These are phyloP conservation scores for Oreochromis mossambicus DNA, from an alignment of 2,797 vertebrate species.

Conservation along the genomic window DNA sequence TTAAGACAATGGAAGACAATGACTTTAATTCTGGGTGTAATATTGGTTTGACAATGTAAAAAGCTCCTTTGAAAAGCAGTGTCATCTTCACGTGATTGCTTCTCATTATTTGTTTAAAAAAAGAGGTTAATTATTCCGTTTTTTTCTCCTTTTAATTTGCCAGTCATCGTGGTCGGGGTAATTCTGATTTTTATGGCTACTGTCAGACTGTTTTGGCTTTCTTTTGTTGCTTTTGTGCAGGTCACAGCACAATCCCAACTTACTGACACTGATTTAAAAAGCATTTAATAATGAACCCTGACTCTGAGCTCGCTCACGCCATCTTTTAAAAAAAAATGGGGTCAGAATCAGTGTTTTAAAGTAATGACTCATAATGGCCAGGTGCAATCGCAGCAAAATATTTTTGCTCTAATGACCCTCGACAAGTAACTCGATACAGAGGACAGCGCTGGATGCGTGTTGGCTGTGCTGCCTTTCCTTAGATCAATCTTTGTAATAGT, in stretches of 20 bases:
- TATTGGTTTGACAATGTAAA: conserved; percentile 45
- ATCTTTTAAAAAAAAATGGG: neutral
- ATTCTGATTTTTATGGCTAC: conserved; percentile 46
- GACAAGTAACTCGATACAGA: neutral
- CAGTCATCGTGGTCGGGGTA: conserved; percentile 8
- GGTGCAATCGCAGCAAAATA: neutral
- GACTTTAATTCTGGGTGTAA: conserved; percentile 57
- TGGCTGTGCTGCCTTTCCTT: neutral
- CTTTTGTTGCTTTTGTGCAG: conserved; percentile 43
- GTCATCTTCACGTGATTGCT: conserved; percentile 35
- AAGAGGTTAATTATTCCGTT: conserved; percentile 44
- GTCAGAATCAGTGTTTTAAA: neutral
- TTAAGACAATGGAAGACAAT: conserved; percentile 66
- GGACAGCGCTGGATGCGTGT: neutral
- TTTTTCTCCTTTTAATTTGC: conserved; percentile 45
- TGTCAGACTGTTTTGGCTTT: conserved; percentile 44
- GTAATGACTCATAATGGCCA: neutral
- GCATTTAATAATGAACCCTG: conserved; percentile 9
- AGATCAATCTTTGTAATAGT: conserved; percentile 1
- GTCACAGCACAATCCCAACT: conserved; percentile 21
- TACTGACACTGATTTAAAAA: conserved; percentile 23
- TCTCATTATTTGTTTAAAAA: conserved; percentile 55
- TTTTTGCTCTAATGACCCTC: neutral
- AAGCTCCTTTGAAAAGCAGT: conserved; percentile 44
- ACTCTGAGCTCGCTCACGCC: neutral